These are phyloP conservation scores for Priocnemis perturbator DNA, from an alignment of 2,888 invertebrate species.

Conservation along the genomic window DNA sequence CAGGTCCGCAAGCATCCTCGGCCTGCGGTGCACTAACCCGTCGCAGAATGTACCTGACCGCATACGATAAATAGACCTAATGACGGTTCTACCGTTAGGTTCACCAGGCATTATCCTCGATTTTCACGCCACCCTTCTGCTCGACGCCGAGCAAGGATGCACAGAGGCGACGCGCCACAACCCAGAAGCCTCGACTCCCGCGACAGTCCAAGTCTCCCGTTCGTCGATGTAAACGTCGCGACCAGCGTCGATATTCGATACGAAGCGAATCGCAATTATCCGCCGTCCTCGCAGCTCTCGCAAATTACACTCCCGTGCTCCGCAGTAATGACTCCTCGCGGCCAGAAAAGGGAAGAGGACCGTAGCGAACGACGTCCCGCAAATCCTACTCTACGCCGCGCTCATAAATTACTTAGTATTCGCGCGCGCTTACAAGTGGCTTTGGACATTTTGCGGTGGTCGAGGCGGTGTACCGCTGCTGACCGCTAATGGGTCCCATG, in stretches of 20 bases:
- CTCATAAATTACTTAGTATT: slow-evolving; percentile 67
- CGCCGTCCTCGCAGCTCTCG: too few relatives aligned
- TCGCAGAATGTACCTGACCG: slow-evolving; percentile 48
- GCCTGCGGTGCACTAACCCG: slow-evolving; percentile 26
- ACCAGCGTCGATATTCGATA: too few relatives aligned
- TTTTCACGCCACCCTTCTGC: slow-evolving; percentile 66
- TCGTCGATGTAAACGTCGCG: too few relatives aligned
- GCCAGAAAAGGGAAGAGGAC: slow-evolving; percentile 36
- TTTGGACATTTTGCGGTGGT: slow-evolving; percentile 63
- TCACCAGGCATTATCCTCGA: slow-evolving; percentile 62
- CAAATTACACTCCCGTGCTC: slow-evolving; percentile 15
- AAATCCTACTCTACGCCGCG: slow-evolving; percentile 48
- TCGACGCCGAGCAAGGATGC: slow-evolving; percentile 6
- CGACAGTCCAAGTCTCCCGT: too few relatives aligned
- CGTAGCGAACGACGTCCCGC: slow-evolving; percentile 51
- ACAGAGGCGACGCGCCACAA: not conserved
- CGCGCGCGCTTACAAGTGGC: slow-evolving; percentile 50
- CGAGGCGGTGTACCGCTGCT: slow-evolving; percentile 46
- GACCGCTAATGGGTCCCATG: slow-evolving; percentile 65
- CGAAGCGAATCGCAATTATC: too few relatives aligned
- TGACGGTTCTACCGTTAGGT: slow-evolving; percentile 62
- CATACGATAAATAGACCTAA: slow-evolving; percentile 56
- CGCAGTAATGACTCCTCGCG: slow-evolving; percentile 54
- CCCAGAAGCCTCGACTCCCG: too few relatives aligned
- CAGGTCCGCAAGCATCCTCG: slow-evolving; percentile 15